Evolutionary conservation across 2,113 vertebrate genomes (phyloP).

Genomic region (Bungarus multicinctus): DNA sequence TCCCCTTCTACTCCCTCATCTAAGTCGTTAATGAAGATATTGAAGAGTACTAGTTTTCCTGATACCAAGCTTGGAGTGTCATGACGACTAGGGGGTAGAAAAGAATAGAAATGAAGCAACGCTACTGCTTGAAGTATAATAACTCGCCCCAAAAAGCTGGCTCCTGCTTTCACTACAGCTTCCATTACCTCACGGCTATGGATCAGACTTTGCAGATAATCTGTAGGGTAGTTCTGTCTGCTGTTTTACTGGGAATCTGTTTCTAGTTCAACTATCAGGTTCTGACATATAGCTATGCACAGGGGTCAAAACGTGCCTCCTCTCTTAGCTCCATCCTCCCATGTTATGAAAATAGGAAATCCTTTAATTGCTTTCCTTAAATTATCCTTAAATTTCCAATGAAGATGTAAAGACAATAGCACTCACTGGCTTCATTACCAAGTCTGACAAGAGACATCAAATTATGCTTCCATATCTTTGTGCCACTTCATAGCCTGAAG

Average conservation of each 20-base stretch:
- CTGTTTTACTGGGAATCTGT: not conserved
- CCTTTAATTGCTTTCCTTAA: not conserved
- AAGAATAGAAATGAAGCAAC: not conserved
- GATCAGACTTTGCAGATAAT: not conserved
- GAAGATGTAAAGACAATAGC: not conserved
- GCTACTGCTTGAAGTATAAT: not conserved
- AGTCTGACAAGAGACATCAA: not conserved
- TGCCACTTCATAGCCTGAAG: not conserved
- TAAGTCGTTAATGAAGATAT: too few relatives aligned
- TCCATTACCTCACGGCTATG: not conserved
- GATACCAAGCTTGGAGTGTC: not conserved
- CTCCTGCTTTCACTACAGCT: not conserved
- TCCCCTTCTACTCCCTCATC: too few relatives aligned
- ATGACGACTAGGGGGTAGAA: not conserved
- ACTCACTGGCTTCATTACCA: not conserved
- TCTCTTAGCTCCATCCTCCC: not conserved
- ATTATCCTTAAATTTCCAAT: not conserved
- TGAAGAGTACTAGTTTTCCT: not conserved
- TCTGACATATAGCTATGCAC: not conserved
- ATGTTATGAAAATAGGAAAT: not conserved
- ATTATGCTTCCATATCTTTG: not conserved
- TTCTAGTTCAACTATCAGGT: not conserved
- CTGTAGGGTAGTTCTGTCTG: not conserved
- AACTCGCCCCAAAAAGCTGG: not conserved
- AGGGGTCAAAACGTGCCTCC: not conserved